Conservation (phyloP, 2,113 vertebrate species). For the Sterrhoptilus dennistouni region DNA sequence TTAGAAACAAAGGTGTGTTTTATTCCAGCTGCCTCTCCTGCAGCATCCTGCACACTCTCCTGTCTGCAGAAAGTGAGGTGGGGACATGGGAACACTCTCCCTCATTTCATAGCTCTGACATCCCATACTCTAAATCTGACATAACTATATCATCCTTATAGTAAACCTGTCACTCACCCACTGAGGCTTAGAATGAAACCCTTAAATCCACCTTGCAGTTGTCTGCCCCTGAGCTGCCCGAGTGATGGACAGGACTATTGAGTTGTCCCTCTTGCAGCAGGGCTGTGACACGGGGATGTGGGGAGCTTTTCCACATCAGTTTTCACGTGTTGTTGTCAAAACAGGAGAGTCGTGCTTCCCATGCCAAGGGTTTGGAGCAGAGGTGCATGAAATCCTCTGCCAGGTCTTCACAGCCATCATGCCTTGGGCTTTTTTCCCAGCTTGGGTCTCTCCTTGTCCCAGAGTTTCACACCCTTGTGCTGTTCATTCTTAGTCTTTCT, state of each 20-base stretch:
- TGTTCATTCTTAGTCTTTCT: neutral
- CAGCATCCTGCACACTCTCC: neutral
- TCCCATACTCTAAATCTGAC: neutral
- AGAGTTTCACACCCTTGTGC: neutral
- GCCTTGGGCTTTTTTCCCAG: neutral
- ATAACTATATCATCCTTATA: neutral
- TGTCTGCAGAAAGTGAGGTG: neutral
- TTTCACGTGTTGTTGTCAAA: neutral
- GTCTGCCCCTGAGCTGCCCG: neutral
- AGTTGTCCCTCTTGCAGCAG: neutral
- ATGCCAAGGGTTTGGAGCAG: neutral
- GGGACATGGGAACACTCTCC: neutral
- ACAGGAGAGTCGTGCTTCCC: neutral
- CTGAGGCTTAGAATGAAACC: neutral
- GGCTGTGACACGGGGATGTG: neutral
- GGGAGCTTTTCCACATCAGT: neutral
- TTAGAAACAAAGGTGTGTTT: neutral
- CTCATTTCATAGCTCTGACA: slow-evolving; percentile 29
- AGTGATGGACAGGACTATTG: slow-evolving; percentile 18
- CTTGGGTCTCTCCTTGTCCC: neutral
- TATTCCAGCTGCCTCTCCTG: neutral
- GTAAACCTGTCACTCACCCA: slow-evolving; percentile 18
- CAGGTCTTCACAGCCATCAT: neutral
- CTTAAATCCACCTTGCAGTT: slow-evolving; percentile 20
- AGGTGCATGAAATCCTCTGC: neutral